Evolutionary conservation across 2,113 vertebrate species (phyloP), one percentile per base, ranked within the genome.

Genomic region (Kryptolebias marmoratus): DNA sequence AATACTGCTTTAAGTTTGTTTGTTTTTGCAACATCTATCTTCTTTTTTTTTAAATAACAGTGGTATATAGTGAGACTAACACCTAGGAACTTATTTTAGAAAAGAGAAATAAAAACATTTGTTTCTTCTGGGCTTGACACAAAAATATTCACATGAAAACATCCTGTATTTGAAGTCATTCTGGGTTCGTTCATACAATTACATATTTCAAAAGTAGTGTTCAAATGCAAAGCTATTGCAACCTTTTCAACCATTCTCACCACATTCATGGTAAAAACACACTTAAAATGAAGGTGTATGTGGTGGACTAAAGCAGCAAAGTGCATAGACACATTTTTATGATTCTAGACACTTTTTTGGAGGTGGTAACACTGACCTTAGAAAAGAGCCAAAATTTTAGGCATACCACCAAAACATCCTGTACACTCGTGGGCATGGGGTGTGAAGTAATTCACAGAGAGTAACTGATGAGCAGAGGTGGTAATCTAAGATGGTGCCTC

Each of bases 401-500:
- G 2, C 36, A 58, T 39, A 60, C 75, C 69, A 66, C 32, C 73
- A 71, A 71, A 58, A 48, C 47, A 64, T 14, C 15, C n/a, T 30
- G 63, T 76, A 18, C 50, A 47, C 15, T 48, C 55, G 69, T 56
- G 28, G 52, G 30, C 12, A 11, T 39, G 64, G 28, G 63, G 22
- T 79, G 73, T 88, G 81, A 80, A 75, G 71, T n/a, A 59, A 59
- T 57, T 65, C 50, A 58, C 42, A 39, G 57, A 57, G 72, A 79
- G 79, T 58, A 58, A 50, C 22, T 62, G 58, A 64, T 54, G 74
- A 81, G 83, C 15, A 5, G 73, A 80, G 71, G 80, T 73, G 79
- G 75, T 64, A 79, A 83, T 88, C 73, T 79, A 47, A 86, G 75
- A 77, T 73, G 27, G 73, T 32, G 48, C 82, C 39, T 88, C 77